Evolutionary conservation across 2,888 invertebrate genomes (phyloP), one percentile per base, ranked within the genome.

Genomic region (Diaphora mendica): DNA sequence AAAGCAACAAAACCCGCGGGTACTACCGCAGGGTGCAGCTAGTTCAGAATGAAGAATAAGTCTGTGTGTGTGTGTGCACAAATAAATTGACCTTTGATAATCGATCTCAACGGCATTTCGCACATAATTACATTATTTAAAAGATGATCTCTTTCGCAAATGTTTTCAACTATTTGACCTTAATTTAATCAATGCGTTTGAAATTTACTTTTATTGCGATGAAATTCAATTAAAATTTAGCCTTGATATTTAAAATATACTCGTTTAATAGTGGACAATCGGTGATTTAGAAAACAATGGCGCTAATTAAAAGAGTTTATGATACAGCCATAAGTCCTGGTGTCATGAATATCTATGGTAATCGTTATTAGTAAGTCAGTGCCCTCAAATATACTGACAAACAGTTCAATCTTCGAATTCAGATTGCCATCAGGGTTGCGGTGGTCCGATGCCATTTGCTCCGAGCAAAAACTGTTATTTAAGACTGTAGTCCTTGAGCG

Each of bases 91-190:
- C 51, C 51, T 55, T n/a, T 55, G 3, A 51, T 51, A 55, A 55
- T 55, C 51, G 11, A 55, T 55, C 51, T n/a, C n/a, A 55, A 23
- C 13, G 39, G 35, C 23, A 35, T 65, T 3, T 35, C 64, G 20
- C 39, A 23, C 23, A n/a, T 55, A 55, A 23, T 51, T 8, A 51
- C 51, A 51, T 51, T 23, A 51, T 55, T 77, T 73, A 67, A 77
- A 62, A 74, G 76, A 77, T 76, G 70, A 84, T 77, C 74, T 76
- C 74, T 84, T 82, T 84, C 77, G 73, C 72, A 78, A 84, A 51
- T 73, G 51, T 35, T 70, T 73, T 77, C 78, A 82, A 74, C 75
- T 72, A 76, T 72, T 68, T 30, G 74, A 39, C 84, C 82, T 82
- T 81, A 74, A 64, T 69, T 75, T 72, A 74, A 76, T 73, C 69